Conservation (phyloP, 2,888 invertebrate genomes). For the Lypha dubia region DNA sequence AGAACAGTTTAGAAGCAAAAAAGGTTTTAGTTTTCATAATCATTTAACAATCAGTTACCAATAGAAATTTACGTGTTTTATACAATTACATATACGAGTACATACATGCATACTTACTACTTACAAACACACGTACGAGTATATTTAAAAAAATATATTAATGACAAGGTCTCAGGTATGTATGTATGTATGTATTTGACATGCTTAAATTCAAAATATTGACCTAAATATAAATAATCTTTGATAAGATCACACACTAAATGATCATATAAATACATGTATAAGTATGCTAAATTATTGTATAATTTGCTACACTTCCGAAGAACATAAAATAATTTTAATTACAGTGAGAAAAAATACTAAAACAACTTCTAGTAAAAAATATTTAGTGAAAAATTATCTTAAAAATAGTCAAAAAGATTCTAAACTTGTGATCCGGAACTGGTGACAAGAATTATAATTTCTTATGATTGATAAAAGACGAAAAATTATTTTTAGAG, state of each 20-base stretch:
- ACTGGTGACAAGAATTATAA: too few species aligned
- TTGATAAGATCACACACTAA: slow-evolving; percentile 8
- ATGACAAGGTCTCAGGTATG: neutral
- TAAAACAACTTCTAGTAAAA: too few species aligned
- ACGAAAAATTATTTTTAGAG: too few species aligned
- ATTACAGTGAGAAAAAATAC: too few species aligned
- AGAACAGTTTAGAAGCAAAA: slow-evolving; percentile 56
- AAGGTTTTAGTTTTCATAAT: slow-evolving; percentile 49
- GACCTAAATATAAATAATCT: slow-evolving; percentile 58
- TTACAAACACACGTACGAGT: too few species aligned
- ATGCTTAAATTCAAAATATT: slow-evolving; percentile 62
- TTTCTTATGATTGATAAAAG: too few species aligned
- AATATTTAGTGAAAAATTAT: too few species aligned
- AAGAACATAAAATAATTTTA: too few species aligned
- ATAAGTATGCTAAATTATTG: slow-evolving; percentile 11
- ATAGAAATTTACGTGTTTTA: slow-evolving; percentile 43
- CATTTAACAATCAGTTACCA: slow-evolving; percentile 61
- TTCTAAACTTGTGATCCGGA: too few species aligned
- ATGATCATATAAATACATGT: neutral
- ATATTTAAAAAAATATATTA: neutral
- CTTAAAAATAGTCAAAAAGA: too few species aligned
- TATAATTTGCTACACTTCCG: neutral
- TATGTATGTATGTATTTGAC: slow-evolving; percentile 13
- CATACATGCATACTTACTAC: neutral
- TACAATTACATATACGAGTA: slow-evolving; percentile 7